Evolutionary conservation across 1,140 invertebrate species (phyloP), one percentile per base, ranked within the genome.

Genomic region (Sitobion miscanthi): DNA sequence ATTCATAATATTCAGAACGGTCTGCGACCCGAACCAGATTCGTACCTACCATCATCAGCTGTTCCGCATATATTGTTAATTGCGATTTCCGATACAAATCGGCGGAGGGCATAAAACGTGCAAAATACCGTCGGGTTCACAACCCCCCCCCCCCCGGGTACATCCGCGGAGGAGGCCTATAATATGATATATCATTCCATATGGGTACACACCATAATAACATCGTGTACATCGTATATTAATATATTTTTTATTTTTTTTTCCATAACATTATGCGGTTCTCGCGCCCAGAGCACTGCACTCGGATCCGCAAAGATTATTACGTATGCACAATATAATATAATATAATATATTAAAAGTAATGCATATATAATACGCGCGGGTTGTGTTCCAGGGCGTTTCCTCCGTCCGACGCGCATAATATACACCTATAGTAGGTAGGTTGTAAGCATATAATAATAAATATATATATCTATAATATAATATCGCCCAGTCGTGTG

Each of bases 61-160:
- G 62, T 69, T 69, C 30, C 14, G 62, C 35, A 35, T 69, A 69
- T n/a, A 4, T 42, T 42, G 3, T 42, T 42, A 77, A n/a, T 77
- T 77, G 30, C n/a, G 62, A 77, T 77, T 77, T n/a, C 62, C 62
- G 62, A 77, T 77, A n/a, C n/a, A n/a, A 77, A 77, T n/a, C 62
- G 62, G 62, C n/a, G 30, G 30, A 38, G 38, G 38, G 38, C 2
- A 38, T 38, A 38, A 38, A 38, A 4, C n/a, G n/a, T 77, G 62
- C 30, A 20, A 77, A 77, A 77, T n/a, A 23, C 30, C 30, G 62
- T 77, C n/a, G 30, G n/a, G 62, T 77, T n/a, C 62, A 77, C 62
- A 77, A 30, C 14, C 62, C n/a, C 35, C 35, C 35, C 35, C 35
- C 35, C 35, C 35, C 35, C 62, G 30, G 17, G n/a, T n/a, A n/a